Percentiles rank a stretch among this genome's conserved stretches.
phyloP scores from a whole-genome alignment of 2,797 vertebrate species.

The Balearica regulorum region DNA sequence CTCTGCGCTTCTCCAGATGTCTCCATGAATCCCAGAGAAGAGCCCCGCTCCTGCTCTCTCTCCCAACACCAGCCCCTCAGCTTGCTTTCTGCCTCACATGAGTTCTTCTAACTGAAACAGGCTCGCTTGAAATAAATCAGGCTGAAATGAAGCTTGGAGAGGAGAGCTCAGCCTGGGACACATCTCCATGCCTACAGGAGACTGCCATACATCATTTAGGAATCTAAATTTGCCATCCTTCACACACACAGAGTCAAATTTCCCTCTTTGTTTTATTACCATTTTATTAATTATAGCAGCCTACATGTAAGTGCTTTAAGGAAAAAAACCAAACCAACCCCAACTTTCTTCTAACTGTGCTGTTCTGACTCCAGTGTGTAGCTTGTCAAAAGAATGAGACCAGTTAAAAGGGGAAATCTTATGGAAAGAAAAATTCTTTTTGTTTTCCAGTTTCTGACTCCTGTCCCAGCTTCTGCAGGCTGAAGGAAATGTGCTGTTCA shows the following conservation, averaged over 20 bases:
- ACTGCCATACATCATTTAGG: not conserved
- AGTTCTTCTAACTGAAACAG: not conserved
- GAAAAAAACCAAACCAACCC: not conserved
- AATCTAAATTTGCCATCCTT: not conserved
- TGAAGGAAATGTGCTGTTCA: not conserved
- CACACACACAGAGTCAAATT: not conserved
- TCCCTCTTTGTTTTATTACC: not conserved
- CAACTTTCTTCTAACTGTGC: not conserved
- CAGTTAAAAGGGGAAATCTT: not conserved
- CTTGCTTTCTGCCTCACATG: not conserved
- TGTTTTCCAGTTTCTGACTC: not conserved
- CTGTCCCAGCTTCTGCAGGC: not conserved
- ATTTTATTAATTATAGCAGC: not conserved
- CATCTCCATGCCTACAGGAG: not conserved
- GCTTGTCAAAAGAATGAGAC: not conserved
- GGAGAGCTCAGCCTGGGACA: not conserved
- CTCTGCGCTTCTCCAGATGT: not conserved
- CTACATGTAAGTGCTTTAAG: not conserved
- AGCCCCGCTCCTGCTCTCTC: not conserved
- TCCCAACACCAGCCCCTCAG: not conserved
- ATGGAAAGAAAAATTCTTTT: not conserved
- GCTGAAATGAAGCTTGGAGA: not conserved
- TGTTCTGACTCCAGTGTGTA: not conserved
- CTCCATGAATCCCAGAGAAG: not conserved
- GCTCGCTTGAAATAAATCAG: constrained; percentile 3